phyloP scores from a whole-genome alignment of 2,888 invertebrate genomes.

The Drosophila putrida region DNA sequence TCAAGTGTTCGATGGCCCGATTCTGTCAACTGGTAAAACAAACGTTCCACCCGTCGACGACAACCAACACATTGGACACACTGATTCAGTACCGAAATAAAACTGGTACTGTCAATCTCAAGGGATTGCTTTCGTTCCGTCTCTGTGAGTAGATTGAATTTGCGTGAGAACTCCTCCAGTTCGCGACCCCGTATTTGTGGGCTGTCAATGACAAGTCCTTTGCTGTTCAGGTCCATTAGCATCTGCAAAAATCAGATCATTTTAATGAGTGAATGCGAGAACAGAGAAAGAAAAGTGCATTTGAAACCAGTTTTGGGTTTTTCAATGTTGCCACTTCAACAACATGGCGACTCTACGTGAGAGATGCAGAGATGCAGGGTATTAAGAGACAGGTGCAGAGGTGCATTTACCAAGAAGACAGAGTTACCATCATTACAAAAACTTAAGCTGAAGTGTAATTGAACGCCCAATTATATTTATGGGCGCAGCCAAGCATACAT shows the following conservation, averaged over 20 bases:
- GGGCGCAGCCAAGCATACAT: slow-evolving; percentile 49
- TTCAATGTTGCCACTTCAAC: slow-evolving; percentile 67
- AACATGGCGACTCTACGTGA: slow-evolving; percentile 65
- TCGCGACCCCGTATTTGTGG: slow-evolving; percentile 93
- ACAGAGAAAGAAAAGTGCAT: slow-evolving; percentile 55
- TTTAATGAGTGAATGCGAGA: slow-evolving; percentile 12
- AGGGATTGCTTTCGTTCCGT: slow-evolving; percentile 93
- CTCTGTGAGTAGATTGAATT: slow-evolving; percentile 91
- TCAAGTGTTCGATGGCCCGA: slow-evolving; percentile 95
- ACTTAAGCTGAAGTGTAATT: slow-evolving; percentile 56
- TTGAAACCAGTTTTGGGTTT: slow-evolving; percentile 62
- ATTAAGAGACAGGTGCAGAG: slow-evolving; percentile 37
- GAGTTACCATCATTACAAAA: slow-evolving; percentile 25
- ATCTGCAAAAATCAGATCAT: slow-evolving; percentile 87
- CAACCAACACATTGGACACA: slow-evolving; percentile 98
- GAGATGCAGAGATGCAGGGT: slow-evolving; percentile 25
- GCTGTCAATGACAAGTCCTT: slow-evolving; percentile 93
- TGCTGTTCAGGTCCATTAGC: slow-evolving; percentile 96
- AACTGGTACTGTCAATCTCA: slow-evolving; percentile 93
- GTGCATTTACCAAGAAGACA: slow-evolving; percentile 22
- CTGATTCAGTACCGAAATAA: slow-evolving; percentile 94
- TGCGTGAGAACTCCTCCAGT: slow-evolving; percentile 93
- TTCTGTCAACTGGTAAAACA: slow-evolving; percentile 94
- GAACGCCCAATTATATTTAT: slow-evolving; percentile 58
- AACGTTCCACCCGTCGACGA: slow-evolving; percentile 94